Evolutionary conservation across 2,797 vertebrate genomes (phyloP).

Genomic region (Forpus xanthops): DNA sequence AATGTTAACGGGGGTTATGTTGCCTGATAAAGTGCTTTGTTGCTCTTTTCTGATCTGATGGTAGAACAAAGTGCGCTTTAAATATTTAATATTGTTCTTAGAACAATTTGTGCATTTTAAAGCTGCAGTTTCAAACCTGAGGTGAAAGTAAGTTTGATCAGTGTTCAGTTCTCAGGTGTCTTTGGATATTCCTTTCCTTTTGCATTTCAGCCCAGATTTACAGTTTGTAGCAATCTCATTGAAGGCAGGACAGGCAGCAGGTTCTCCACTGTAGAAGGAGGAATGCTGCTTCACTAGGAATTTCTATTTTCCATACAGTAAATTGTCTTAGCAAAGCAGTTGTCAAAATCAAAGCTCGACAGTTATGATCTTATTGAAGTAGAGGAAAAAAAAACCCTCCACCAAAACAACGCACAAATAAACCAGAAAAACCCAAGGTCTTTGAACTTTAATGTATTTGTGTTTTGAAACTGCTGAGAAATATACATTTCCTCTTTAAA

Average conservation of each 20-base stretch:
- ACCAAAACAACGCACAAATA: not conserved
- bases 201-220: not conserved
- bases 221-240: not conserved
- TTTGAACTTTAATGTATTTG: not conserved
- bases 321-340: not conserved
- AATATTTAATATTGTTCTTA: slow-evolving; percentile 29
- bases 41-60: not conserved
- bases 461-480: not conserved
- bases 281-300: not conserved
- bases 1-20: not conserved
- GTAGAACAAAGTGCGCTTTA: not conserved
- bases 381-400: not conserved
- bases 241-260: not conserved
- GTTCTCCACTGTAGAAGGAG: not conserved
- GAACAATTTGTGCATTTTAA: slow-evolving; percentile 17
- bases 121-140: not conserved
- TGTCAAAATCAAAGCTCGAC: not conserved
- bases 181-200: not conserved
- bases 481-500: not conserved
- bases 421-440: not conserved
- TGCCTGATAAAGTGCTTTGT: slow-evolving; percentile 8
- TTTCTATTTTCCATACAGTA: not conserved
- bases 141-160: not conserved
- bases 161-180: not conserved
- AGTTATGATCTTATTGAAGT: not conserved